These are phyloP conservation scores for Porphyrio hochstetteri DNA, from an alignment of 2,113 vertebrate genomes.

Conservation along the genomic window DNA sequence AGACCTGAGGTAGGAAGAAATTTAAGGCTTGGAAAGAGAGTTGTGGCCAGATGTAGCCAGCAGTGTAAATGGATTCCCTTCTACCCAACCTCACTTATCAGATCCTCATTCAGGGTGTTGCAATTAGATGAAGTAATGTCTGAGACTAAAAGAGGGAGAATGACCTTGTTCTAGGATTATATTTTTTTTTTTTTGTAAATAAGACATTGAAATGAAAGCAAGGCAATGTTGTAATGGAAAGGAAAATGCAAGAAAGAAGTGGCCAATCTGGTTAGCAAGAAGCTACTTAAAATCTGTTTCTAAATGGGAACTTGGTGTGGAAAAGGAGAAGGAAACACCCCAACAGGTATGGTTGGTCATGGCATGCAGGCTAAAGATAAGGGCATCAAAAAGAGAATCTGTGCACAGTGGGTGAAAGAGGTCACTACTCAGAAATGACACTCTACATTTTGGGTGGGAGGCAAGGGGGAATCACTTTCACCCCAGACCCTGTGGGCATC, in stretches of 20 bases:
- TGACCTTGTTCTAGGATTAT: not conserved
- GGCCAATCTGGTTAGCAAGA: not conserved
- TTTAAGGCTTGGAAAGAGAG: not conserved
- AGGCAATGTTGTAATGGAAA: not conserved
- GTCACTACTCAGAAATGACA: not conserved
- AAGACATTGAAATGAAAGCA: not conserved
- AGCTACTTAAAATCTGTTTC: not conserved
- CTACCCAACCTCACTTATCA: not conserved
- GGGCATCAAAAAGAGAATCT: constrained; percentile 4
- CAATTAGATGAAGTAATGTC: constrained; percentile 58
- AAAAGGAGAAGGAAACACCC: constrained; percentile 31
- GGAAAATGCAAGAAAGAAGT: constrained; percentile 43
- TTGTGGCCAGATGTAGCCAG: not conserved
- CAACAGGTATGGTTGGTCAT: not conserved
- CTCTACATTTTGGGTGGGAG: rapidly evolving
- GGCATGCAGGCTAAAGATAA: constrained; percentile 40
- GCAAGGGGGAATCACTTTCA: not conserved
- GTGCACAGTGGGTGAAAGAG: not conserved
- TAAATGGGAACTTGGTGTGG: constrained; percentile 11
- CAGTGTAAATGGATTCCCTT: not conserved
- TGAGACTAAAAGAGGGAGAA: constrained; percentile 22
- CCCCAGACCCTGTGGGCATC: not conserved
- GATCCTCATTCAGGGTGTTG: not conserved
- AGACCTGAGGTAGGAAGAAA: not conserved
- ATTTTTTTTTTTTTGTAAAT: not conserved